Evolutionary conservation across 2,113 vertebrate species (phyloP), one percentile per base, ranked within the genome.

Genomic region (Neodon shergylaensis): DNA sequence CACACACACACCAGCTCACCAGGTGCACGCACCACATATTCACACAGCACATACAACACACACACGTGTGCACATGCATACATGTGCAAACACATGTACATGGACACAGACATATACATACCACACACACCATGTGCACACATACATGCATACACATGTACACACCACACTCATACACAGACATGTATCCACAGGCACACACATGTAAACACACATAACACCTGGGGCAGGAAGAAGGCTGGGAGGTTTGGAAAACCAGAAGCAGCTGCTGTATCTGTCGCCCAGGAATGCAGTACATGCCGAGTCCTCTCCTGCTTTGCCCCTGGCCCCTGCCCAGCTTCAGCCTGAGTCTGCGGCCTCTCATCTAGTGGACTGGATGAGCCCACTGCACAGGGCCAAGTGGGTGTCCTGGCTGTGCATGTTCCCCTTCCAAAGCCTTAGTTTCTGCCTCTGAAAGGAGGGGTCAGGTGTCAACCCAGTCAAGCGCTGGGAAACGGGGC

Each of bases 401-500:
- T 16, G 81, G 28, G 47, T 10, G 21, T 21, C 63, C 72, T 33
- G 1, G 31, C 14, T n/a, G 21, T 19, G 6, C 16, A 1, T 0
- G 3, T 44, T 24, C 11, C 47, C 61, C 42, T 58, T 52, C 83
- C 12, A 5, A 54, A 52, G 33, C 44, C 77, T 58, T 42, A 6
- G 52, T 8, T 11, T 70, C 70, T 52, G 14, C 5, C 0, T 66
- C 31, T n/a, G 44, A 17, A 63, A 36, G 5, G n/a, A 24, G 33
- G 33, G 52, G 24, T 24, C 9, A 5, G 47, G 0, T 10, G 0
- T 8, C 5, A 17, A 5, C 19, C 65, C 7, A 19, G n/a, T 54
- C 8, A 2, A 0, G 44, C 5, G 44, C 65, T 54, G n/a, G 21
- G 31, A 2, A 70, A 10, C 6, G 0, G 28, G 42, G 26, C 44